A percentile compares a stretch with the other conserved stretches of the same genome.
Evolutionary conservation across 2,113 vertebrate species (phyloP).

Genomic region (Semnopithecus entellus): DNA sequence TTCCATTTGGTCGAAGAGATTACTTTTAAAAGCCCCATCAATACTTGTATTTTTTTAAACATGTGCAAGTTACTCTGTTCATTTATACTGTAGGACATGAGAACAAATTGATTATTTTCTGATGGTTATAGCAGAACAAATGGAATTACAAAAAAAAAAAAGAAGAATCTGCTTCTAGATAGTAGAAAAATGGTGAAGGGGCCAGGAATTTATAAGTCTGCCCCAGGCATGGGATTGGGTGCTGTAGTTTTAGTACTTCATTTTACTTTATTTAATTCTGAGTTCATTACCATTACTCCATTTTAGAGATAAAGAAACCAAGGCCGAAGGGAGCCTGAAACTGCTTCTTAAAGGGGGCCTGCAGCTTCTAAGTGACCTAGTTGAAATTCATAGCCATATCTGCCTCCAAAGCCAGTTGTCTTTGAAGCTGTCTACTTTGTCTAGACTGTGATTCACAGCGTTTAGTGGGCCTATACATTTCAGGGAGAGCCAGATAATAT

Average conservation of each 20-base stretch:
- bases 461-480: not conserved
- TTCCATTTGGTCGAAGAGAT: not conserved
- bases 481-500: not conserved
- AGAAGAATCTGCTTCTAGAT: not conserved
- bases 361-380: not conserved
- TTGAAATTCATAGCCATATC: not conserved
- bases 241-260: not conserved
- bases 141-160: not conserved
- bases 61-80: not conserved
- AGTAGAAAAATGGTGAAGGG: not conserved
- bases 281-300: not conserved
- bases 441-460: not conserved
- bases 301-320: constrained; percentile 15
- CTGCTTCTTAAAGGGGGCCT: not conserved
- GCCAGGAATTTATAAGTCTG: not conserved
- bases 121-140: constrained; percentile 47
- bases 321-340: not conserved
- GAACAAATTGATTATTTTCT: constrained; percentile 37
- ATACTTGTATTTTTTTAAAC: not conserved
- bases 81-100: not conserved
- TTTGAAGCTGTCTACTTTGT: not conserved
- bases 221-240: not conserved
- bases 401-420: not conserved
- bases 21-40: constrained; percentile 21
- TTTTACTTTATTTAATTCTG: constrained; percentile 22